These are phyloP conservation scores for Raja brachyura DNA, from an alignment of 2,113 vertebrate genomes.

Conservation along the genomic window DNA sequence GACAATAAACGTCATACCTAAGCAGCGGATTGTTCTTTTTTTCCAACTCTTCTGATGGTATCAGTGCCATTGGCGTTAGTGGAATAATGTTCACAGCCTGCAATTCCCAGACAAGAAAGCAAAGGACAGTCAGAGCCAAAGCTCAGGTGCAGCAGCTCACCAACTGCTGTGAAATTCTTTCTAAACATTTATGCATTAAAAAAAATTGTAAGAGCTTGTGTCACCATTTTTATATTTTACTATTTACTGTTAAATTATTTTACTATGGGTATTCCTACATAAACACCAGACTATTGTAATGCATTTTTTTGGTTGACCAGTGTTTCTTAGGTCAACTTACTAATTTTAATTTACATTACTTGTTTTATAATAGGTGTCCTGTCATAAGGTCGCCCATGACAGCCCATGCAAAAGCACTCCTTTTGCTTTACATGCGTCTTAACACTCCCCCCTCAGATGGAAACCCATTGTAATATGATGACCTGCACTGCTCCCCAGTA, in stretches of 20 bases:
- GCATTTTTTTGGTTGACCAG: not conserved
- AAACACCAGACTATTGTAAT: not conserved
- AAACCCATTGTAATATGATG: no score
- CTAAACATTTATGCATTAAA: not conserved
- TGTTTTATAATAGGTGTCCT: not conserved
- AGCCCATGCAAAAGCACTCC: no score
- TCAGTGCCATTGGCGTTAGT: slow-evolving; percentile 69
- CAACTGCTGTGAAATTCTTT: not conserved
- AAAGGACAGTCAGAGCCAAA: rapidly evolving
- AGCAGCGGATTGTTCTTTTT: slow-evolving; percentile 71
- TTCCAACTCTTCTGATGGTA: slow-evolving; percentile 64
- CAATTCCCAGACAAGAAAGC: not conserved
- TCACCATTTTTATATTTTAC: no score
- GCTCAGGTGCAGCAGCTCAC: not conserved
- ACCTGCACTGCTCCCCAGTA: not conserved
- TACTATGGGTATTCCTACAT: not conserved
- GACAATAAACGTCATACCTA: slow-evolving; percentile 58
- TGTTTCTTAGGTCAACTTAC: not conserved
- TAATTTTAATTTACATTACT: not conserved
- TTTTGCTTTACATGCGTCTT: no score
- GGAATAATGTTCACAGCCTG: slow-evolving; percentile 60
- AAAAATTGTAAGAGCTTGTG: not conserved
- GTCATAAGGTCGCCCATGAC: no score
- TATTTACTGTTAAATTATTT: not conserved
- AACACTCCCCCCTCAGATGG: not conserved